These are phyloP conservation scores for Steatornis caripensis DNA, from an alignment of 2,113 vertebrate genomes.

Conservation along the genomic window DNA sequence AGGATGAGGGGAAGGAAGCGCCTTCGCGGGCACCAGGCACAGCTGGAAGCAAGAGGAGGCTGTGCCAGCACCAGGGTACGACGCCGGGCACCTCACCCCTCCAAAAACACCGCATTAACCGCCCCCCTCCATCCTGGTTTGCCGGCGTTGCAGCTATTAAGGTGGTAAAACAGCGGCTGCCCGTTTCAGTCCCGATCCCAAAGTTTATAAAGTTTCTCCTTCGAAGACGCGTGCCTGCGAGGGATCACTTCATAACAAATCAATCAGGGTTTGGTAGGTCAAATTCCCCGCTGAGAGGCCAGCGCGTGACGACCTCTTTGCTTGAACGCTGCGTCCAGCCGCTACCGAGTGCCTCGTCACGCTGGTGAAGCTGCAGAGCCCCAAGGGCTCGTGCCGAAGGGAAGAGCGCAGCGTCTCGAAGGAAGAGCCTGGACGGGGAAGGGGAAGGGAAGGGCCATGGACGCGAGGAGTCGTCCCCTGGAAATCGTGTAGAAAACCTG, in stretches of 20 bases:
- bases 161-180: not conserved
- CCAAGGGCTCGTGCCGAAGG: no score
- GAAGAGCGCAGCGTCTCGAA: not conserved
- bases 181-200: not conserved
- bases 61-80: no score
- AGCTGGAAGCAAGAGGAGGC: not conserved
- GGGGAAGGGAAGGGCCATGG: not conserved
- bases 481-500: not conserved
- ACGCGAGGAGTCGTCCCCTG: not conserved
- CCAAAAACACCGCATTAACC: fast-evolving
- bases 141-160: not conserved
- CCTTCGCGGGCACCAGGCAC: not conserved
- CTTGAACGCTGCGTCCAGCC: not conserved
- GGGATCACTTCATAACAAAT: not conserved
- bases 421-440: fast-evolving
- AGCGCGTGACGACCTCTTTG: not conserved
- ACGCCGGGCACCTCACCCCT: not conserved
- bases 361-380: not conserved
- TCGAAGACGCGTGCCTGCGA: not conserved
- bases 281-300: not conserved
- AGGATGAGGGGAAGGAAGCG: not conserved
- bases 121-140: no score
- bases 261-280: not conserved
- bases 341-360: fast-evolving
- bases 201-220: not conserved